Conservation (phyloP, 2,113 vertebrate genomes). For the Plectropomus leopardus region DNA sequence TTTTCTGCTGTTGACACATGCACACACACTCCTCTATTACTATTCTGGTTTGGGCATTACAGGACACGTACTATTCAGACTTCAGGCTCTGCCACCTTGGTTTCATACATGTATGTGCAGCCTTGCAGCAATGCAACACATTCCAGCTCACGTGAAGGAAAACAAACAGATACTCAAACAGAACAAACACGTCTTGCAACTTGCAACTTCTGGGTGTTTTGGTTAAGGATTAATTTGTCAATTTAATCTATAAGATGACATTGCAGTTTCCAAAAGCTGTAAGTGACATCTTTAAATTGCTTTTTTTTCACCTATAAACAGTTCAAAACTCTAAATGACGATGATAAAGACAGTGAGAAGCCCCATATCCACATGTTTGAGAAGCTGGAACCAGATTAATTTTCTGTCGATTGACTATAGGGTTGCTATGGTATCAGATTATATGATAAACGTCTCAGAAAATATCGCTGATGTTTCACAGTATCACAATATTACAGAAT, state of each 20-base stretch:
- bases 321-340: neutral
- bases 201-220: neutral
- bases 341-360: neutral
- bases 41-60: slow-evolving; percentile 44
- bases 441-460: too few species aligned
- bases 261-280: neutral
- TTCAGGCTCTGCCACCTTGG: slow-evolving; percentile 28
- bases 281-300: neutral
- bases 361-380: neutral
- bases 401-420: neutral
- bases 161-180: slow-evolving; percentile 32
- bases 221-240: neutral
- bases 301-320: neutral
- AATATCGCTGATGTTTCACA: too few species aligned
- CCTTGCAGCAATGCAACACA: slow-evolving; percentile 21
- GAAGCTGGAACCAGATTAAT: neutral
- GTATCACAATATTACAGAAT: too few species aligned
- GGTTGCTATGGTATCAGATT: too few species aligned
- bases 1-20: slow-evolving; percentile 50
- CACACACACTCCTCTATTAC: slow-evolving; percentile 8
- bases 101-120: slow-evolving; percentile 21
- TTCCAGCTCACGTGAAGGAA: slow-evolving; percentile 3
- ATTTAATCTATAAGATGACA: neutral
- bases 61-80: slow-evolving; percentile 58
- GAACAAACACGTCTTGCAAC: slow-evolving; percentile 12